These are phyloP conservation scores for Phasia obesa DNA, from an alignment of 2,888 invertebrate species.

Conservation along the genomic window DNA sequence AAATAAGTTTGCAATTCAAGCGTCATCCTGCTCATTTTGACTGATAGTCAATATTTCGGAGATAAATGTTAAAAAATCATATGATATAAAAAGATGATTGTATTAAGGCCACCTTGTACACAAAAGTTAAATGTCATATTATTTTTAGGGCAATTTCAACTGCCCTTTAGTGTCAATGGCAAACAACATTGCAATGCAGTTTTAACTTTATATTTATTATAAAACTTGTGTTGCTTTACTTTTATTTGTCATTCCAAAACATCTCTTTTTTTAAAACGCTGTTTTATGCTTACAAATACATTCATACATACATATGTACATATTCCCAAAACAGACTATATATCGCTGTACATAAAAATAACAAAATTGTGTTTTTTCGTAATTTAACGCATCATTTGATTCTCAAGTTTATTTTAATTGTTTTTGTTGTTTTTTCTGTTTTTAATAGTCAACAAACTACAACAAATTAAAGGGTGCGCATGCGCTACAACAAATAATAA, in stretches of 20 bases:
- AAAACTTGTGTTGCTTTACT: too few relatives aligned
- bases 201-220: too few relatives aligned
- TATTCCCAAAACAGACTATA: too few relatives aligned
- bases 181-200: not conserved
- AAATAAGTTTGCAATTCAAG: too few relatives aligned
- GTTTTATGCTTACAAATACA: slow-evolving; percentile 6
- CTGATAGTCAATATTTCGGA: too few relatives aligned
- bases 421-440: slow-evolving; percentile 32
- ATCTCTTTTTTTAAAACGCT: slow-evolving; percentile 11
- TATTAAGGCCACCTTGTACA: too few relatives aligned
- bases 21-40: too few relatives aligned
- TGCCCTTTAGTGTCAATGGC: not conserved
- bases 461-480: slow-evolving; percentile 71
- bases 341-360: not conserved
- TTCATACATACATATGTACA: not conserved
- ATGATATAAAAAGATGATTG: too few relatives aligned
- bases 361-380: slow-evolving; percentile 35
- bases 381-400: slow-evolving; percentile 69
- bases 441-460: slow-evolving; percentile 62
- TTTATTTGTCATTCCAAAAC: not conserved
- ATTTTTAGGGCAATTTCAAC: too few relatives aligned
- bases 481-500: slow-evolving; percentile 62
- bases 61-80: too few relatives aligned
- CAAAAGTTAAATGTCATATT: too few relatives aligned
- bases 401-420: slow-evolving; percentile 49